These are phyloP conservation scores for Aulostomus chinensis DNA, from an alignment of 2,797 vertebrate genomes.

Conservation along the genomic window DNA sequence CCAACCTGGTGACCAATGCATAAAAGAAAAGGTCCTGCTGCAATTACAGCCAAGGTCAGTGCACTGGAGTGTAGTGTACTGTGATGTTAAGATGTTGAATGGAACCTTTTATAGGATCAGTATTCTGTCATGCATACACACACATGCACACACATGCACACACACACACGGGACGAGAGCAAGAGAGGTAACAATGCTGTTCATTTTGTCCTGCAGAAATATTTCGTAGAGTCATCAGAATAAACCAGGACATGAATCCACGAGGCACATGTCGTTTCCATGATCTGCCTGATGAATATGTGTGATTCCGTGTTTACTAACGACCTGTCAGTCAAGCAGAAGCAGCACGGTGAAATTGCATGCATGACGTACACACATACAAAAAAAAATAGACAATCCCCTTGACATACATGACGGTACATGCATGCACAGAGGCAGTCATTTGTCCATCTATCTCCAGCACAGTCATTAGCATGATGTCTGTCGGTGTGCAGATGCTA, in stretches of 20 bases:
- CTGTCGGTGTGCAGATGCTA: conserved; percentile 24
- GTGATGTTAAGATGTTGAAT: conserved; percentile 59
- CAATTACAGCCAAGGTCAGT: conserved; percentile 70
- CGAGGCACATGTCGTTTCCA: too few species aligned
- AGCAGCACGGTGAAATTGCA: neutral
- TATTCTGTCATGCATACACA: conserved; percentile 3
- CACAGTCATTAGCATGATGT: conserved; percentile 19
- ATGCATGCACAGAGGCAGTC: neutral
- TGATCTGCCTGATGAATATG: conserved; percentile 36
- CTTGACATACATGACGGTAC: neutral
- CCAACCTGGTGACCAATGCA: conserved; percentile 63
- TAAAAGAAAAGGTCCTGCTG: conserved; percentile 67
- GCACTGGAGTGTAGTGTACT: conserved; percentile 47
- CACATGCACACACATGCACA: too few species aligned
- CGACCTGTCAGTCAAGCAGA: conserved; percentile 48
- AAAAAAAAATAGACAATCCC: neutral
- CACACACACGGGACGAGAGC: too few species aligned
- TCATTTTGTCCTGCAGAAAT: too few species aligned
- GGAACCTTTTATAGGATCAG: conserved; percentile 42
- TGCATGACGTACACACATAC: neutral
- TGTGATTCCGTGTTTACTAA: conserved; percentile 50
- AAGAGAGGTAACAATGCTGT: too few species aligned
- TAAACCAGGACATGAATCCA: too few species aligned
- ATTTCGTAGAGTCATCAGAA: neutral
- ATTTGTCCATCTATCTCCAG: conserved; percentile 19